Evolutionary conservation across 2,888 invertebrate species (phyloP), one percentile per base, ranked within the genome.

Genomic region (Galerucella nymphaeae): DNA sequence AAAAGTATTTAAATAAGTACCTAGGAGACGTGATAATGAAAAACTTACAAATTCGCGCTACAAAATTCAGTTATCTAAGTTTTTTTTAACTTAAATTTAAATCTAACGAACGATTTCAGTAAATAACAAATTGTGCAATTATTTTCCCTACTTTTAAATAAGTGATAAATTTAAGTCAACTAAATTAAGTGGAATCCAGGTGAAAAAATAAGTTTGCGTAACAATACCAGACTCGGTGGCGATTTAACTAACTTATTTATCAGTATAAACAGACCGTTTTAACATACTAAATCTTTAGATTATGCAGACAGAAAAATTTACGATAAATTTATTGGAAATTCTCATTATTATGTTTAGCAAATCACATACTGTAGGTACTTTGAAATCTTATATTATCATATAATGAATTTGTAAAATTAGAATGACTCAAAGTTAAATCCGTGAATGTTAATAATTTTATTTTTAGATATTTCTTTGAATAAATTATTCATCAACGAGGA

Each of bases 131-230:
- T 53, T 53, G n/a, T 16, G 16, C 50, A 53, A 53, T 9, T 2
- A 16, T 41, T 42, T 61, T 41, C 61, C n/a, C 41, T 42, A 18
- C 11, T 16, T 18, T 61, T 16, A 61, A 61, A 62, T 62, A 6
- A 61, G n/a, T 16, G 50, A 57, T 58, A 45, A 8, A 69, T 69
- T 62, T 20, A n/a, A 55, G 45, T 61, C 38, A 53, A 69, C 62
- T 48, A 41, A 70, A 70, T 70, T 70, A 57, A 48, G 42, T 42
- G 18, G 57, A 57, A 70, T 45, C 2, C 63, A 70, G 63, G 63
- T 69, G 20, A 63, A 62, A 70, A 70, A 70, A 68, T 23, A 5
- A 16, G 38, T 61, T 70, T 70, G 38, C 70, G 70, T 16, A 70
- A 70, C 38, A 18, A 48, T 69, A 63, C 48, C 69, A n/a, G 57